Conservation (phyloP, 2,113 vertebrate genomes). For the Scomber japonicus region DNA sequence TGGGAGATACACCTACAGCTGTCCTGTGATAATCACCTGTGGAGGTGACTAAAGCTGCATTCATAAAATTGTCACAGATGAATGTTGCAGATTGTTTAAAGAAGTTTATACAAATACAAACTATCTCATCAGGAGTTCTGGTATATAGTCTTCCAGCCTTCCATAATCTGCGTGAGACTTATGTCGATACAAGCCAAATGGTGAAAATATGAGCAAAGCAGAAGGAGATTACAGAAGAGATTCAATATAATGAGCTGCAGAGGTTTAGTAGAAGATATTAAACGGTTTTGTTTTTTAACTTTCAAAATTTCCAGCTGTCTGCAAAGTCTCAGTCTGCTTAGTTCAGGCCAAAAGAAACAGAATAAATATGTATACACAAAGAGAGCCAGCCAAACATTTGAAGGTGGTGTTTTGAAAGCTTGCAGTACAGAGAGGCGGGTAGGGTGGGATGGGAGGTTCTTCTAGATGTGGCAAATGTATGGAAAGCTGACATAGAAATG, state of each 20-base stretch:
- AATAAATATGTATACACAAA: slow-evolving; percentile 61
- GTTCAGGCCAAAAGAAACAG: slow-evolving; percentile 68
- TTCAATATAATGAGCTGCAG: slow-evolving; percentile 47
- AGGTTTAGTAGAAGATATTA: slow-evolving; percentile 42
- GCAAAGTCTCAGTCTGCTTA: slow-evolving; percentile 56
- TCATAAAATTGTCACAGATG: slow-evolving; percentile 4
- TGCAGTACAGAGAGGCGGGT: slow-evolving; percentile 22
- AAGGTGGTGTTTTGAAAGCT: slow-evolving; percentile 58
- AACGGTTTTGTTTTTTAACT: slow-evolving; percentile 40
- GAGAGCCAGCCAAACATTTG: slow-evolving; percentile 54
- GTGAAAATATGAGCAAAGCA: slow-evolving; percentile 55
- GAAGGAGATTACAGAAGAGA: slow-evolving; percentile 41
- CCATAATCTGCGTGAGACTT: slow-evolving; percentile 23
- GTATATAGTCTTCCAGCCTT: too few relatives aligned
- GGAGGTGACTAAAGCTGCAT: not conserved
- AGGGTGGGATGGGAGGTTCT: not conserved
- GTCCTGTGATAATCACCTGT: slow-evolving; percentile 34
- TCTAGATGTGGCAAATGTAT: slow-evolving; percentile 57
- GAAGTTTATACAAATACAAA: slow-evolving; percentile 3
- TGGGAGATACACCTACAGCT: not conserved
- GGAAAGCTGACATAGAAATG: slow-evolving; percentile 55
- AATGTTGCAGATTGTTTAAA: slow-evolving; percentile 21
- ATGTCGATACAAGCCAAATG: slow-evolving; percentile 54
- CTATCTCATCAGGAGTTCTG: slow-evolving; percentile 19
- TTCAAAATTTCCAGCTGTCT: slow-evolving; percentile 60